Evolutionary conservation across 2,888 invertebrate species (phyloP).

Genomic region (Andrena camellia): DNA sequence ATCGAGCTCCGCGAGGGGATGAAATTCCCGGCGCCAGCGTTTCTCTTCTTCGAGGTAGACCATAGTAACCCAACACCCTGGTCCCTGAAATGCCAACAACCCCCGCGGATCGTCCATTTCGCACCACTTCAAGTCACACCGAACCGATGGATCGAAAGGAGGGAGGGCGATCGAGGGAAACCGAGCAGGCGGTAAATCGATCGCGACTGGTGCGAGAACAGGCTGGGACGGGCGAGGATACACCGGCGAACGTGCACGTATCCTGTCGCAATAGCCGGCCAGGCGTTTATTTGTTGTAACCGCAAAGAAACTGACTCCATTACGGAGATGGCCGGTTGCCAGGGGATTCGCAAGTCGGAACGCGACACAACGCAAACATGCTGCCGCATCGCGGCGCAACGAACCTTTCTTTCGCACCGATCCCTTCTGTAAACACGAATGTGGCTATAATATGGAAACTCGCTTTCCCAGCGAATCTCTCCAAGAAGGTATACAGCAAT

Average conservation of each 20-base stretch:
- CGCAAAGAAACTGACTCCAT: constrained; percentile 56
- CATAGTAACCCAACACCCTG: not conserved
- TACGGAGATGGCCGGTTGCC: constrained; percentile 63
- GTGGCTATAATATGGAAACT: not conserved
- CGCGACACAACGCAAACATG: constrained; percentile 39
- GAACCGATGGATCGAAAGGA: not conserved
- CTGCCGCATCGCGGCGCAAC: constrained; percentile 19
- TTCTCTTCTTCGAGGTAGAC: not conserved
- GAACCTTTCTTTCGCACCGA: not conserved
- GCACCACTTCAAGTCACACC: not conserved
- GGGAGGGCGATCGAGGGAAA: not conserved
- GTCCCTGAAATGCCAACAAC: no score
- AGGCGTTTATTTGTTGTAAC: constrained; percentile 58
- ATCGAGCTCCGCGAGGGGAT: constrained; percentile 37
- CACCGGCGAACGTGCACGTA: constrained; percentile 29
- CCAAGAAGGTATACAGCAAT: no score
- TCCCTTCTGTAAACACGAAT: constrained; percentile 12
- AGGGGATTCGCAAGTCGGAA: constrained; percentile 42
- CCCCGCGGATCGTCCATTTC: not conserved
- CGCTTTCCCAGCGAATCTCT: not conserved
- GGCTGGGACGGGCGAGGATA: not conserved
- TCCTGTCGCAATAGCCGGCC: constrained; percentile 52
- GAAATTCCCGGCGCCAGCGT: constrained; percentile 21
- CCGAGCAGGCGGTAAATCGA: constrained; percentile 5
- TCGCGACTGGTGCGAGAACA: not conserved